Evolutionary conservation across 2,888 invertebrate genomes (phyloP), one percentile per base, ranked within the genome.

Genomic region (Vesta saturnalis): DNA sequence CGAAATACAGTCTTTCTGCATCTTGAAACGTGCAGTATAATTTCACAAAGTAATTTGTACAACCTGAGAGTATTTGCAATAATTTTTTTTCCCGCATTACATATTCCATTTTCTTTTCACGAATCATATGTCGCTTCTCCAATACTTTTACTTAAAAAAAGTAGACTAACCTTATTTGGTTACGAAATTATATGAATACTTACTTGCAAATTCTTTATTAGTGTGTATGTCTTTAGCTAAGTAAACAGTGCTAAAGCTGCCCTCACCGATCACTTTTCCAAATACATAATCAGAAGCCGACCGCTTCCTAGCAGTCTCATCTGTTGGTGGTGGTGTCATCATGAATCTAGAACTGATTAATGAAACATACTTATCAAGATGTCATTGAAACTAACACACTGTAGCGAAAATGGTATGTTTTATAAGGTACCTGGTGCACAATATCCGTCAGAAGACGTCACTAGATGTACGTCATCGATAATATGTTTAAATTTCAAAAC

Each of bases 21-120:
- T 99, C 98, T 87, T 99, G 99, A 86, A 99, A 99, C 67, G 99
- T 97, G 86, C 95, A 97, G 83, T 93, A 96, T 68, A 99, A 88
- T 82, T 93, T 92, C 61, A 98, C 96, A 83, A 99, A 96, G 83
- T 95, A 97, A 71, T 95, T 93, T 69, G 90, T 89, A 43, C 91
- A 89, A 72, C 91, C 88, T 76, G 91, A 93, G 77, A 97, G 86
- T 85, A 93, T 90, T 83, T 95, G 93, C 82, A 99, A 87, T 21
- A 96, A 95, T 81, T 97, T 96, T 83, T 96, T 97, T 85, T 99
- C 99, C 52, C 97, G 88, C 82, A 92, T 92, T 67, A 99, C 93
- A 84, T 96, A 96, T 81, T 95, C 93, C 78, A 93, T 91, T 85
- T 99, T 99, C 83, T 93, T 94, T 85, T 99, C 97, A 74, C 93